These are phyloP conservation scores for Euproctis similis DNA, from an alignment of 2,888 invertebrate genomes.

Conservation along the genomic window DNA sequence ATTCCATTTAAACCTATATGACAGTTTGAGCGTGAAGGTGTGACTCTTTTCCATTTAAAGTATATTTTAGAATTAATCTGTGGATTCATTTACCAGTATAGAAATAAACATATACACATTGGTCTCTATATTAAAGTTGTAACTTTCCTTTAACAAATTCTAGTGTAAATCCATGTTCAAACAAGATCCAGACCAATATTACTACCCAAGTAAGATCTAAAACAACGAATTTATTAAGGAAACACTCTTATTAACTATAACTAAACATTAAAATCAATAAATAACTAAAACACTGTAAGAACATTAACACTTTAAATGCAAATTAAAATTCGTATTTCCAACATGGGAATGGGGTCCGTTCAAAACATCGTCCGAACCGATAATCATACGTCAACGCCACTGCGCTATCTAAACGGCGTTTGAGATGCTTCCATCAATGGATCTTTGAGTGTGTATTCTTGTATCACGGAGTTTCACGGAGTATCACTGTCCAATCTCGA, in stretches of 20 bases:
- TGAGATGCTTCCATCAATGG: constrained; percentile 74
- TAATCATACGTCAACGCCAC: constrained; percentile 71
- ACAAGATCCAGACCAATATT: neutral
- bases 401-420: constrained; percentile 69
- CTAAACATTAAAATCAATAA: constrained; percentile 1
- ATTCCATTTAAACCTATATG: too few species aligned
- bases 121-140: too few species aligned
- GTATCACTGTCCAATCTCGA: constrained; percentile 34
- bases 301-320: constrained; percentile 10
- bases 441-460: constrained; percentile 58
- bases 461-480: constrained; percentile 26
- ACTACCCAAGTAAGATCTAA: neutral
- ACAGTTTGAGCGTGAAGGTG: too few species aligned
- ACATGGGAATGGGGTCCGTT: constrained; percentile 14
- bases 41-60: too few species aligned
- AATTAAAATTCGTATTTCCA: constrained; percentile 23
- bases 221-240: constrained; percentile 1
- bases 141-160: neutral
- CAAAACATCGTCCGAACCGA: constrained; percentile 34
- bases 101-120: too few species aligned
- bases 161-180: neutral
- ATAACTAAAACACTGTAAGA: constrained; percentile 6
- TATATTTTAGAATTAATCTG: too few species aligned
- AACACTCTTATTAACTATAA: constrained; percentile 1
- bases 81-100: too few species aligned